Base-by-base conservation (phyloP, 2,888 invertebrate genomes). In the Lacanobia oleracea region DNA sequence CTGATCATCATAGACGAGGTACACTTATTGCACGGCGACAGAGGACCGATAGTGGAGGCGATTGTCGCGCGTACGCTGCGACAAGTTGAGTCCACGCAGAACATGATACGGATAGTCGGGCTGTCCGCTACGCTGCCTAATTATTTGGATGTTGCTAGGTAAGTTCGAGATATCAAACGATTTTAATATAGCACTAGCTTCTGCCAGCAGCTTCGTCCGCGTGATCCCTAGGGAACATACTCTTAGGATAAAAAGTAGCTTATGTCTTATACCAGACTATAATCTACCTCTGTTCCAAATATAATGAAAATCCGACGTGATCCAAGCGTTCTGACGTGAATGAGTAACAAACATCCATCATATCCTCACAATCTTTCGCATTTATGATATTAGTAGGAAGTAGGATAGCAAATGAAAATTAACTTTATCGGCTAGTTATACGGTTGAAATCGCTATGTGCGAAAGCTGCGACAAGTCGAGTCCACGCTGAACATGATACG, bases 31-130 rank as follows among this genome's bases (percentile, higher is more conserved):
- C 99, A 99, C 91, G 99, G 99, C 5, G 99, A 99, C 89, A 96
- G 99, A 87, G 99, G 99, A 0, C 99, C 99, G 0, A 99, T 99
- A 7, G 98, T 99, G 7, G 99, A 99, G 93, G 99, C 99, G 0
- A 96, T 99, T 12, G 99, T 99, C 0, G 99, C 99, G 0, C 96
- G 99, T 82, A 99, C 99, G 0, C 94, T 99, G 9, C 97, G 99
- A 78, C 98, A 99, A 93, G 98, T 99, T 0, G 98, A 99, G 88
- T 98, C 98, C 1, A 97, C 98, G 0, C 99, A 99, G 92, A 98
- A 97, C 90, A 99, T 99, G 98, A 99, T 99, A 72, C 97, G 99
- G 63, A 99, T 99, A 78, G 98, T 99, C 1, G 99, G 99, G 0
- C 93, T 99, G 53, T 99, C 99, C 0, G 99, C 99, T 14, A 99